Evolutionary conservation across 2,888 invertebrate species (phyloP), one percentile per base, ranked within the genome.

Genomic region (Sphecodes monilicornis): DNA sequence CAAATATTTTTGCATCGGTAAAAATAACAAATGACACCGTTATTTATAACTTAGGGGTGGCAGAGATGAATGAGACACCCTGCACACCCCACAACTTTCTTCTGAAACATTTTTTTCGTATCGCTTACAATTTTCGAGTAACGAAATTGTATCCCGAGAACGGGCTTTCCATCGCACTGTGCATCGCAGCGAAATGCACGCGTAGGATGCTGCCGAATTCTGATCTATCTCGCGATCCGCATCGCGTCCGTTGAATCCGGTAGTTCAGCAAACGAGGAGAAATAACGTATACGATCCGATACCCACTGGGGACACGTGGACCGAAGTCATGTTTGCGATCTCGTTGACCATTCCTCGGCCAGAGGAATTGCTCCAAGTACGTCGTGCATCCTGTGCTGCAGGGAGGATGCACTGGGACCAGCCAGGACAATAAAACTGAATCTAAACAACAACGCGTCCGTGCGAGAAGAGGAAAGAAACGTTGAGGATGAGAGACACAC

Each of bases 361-460:
- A 57, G 78, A 82, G 81, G 82, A 87, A 90, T 88, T 83, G 86
- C 83, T 69, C 57, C 80, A 78, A 78, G 85, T 84, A 84, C 84
- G 80, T 80, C 81, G 75, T 60, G 87, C 78, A 84, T 88, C 82
- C 60, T 80, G 86, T 79, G 80, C 83, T 76, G 80, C 84, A 71
- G 76, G 60, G 60, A 54, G 84, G 78, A 76, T 75, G 76, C 81
- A 66, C 26, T n/a, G 70, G 71, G 78, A 70, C 84, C 60, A 3
- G 60, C 26, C 26, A 36, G 57, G 71, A 80, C 87, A 81, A 91
- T 90, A 90, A 89, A 90, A 90, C 87, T 90, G 87, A 87, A 88
- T 80, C 88, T 89, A 89, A 91, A 90, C 88, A 89, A 88, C 54
- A 11, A 8, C 8, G 11, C n/a, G 26, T 57, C 11, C 11, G 10